These are phyloP conservation scores for Sphaerophoria rueppellii DNA, from an alignment of 2,888 invertebrate genomes.

Conservation along the genomic window DNA sequence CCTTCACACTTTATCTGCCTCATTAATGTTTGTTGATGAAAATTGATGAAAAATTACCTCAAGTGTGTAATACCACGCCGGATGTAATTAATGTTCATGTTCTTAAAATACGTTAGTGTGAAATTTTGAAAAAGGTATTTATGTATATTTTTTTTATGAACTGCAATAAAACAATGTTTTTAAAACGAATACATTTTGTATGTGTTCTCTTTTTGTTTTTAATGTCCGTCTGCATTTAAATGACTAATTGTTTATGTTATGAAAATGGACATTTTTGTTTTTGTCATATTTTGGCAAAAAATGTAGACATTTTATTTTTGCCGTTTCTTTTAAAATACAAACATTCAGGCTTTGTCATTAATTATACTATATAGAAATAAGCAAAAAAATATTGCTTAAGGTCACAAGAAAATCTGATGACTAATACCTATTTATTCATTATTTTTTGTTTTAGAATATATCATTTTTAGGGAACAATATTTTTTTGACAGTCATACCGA, in stretches of 20 bases:
- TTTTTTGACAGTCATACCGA: no score
- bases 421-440: slow-evolving; percentile 50
- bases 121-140: no score
- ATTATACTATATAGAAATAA: neutral
- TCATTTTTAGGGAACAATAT: neutral
- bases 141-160: no score
- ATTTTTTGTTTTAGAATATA: slow-evolving; percentile 1
- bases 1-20: neutral
- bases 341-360: neutral
- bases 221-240: neutral
- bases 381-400: slow-evolving; percentile 47
- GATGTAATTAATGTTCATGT: slow-evolving; percentile 14
- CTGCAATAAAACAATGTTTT: neutral
- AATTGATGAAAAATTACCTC: neutral
- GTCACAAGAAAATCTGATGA: slow-evolving; percentile 53
- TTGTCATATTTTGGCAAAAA: slow-evolving; percentile 10
- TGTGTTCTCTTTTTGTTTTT: neutral
- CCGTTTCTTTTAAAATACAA: neutral
- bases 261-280: slow-evolving; percentile 13
- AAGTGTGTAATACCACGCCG: slow-evolving; percentile 6
- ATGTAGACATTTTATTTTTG: slow-evolving; percentile 27
- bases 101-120: neutral
- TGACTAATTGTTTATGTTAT: slow-evolving; percentile 43
- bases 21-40: neutral
- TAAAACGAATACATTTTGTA: neutral